Evolutionary conservation across 2,797 vertebrate species (phyloP).

Genomic region (Podargus strigoides): DNA sequence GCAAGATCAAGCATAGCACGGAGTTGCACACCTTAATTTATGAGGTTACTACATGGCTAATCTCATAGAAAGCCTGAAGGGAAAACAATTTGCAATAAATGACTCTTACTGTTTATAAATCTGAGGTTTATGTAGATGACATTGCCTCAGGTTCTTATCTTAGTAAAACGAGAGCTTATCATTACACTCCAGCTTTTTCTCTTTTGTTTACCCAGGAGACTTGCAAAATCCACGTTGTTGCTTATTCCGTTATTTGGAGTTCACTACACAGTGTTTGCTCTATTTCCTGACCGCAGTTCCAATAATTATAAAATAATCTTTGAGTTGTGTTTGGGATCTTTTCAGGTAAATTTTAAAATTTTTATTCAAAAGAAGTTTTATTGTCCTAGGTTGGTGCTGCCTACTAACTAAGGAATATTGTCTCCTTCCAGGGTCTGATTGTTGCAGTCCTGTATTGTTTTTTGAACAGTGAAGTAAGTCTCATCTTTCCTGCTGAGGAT

Average conservation of each 20-base stretch:
- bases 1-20: background rate
- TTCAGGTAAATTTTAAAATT: conserved; percentile 79
- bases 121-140: background rate
- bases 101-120: background rate
- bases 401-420: background rate
- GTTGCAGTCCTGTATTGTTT: conserved; percentile 93
- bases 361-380: background rate
- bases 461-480: conserved; percentile 91
- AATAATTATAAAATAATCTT: conserved; percentile 85
- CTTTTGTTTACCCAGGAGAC: conserved; percentile 75
- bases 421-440: conserved; percentile 83
- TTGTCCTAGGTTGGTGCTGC: background rate
- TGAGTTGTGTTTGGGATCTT: conserved; percentile 88
- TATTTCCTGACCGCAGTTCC: conserved; percentile 77
- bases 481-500: background rate
- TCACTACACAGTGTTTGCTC: conserved; percentile 88
- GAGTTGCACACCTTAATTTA: background rate
- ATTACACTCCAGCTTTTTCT: background rate
- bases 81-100: background rate
- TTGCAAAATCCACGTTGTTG: conserved; percentile 89
- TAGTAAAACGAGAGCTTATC: background rate
- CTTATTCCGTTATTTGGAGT: conserved; percentile 91
- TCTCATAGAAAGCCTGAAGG: background rate
- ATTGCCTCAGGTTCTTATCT: background rate
- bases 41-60: background rate